Percentiles rank a stretch among this genome's conserved stretches.
Conservation (phyloP, 1,140 invertebrate genomes). For the Aphaenogaster rudis region DNA sequence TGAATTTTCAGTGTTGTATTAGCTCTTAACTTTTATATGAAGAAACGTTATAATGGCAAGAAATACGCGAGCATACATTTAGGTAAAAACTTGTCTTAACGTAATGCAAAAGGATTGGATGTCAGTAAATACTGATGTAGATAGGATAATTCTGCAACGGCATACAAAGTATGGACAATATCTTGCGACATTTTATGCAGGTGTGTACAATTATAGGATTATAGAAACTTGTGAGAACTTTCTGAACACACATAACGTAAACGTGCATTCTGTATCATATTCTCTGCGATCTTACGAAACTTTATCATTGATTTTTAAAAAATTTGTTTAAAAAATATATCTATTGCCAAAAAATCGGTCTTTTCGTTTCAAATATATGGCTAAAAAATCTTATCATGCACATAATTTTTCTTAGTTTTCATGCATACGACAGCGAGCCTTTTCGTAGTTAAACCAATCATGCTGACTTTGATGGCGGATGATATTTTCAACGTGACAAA, state of each 20-base stretch:
- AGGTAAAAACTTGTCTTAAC: conserved; percentile 20
- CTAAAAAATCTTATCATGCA: neutral
- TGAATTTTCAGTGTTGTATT: neutral
- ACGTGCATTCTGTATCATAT: neutral
- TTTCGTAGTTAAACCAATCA: neutral
- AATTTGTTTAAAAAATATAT: neutral
- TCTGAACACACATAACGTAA: neutral
- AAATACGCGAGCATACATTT: neutral
- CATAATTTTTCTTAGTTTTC: neutral
- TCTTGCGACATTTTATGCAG: conserved; percentile 4
- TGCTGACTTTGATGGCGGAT: neutral
- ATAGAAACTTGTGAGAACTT: neutral
- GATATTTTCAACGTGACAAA: neutral
- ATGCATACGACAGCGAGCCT: neutral
- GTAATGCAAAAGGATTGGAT: neutral
- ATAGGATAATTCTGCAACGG: conserved; percentile 5
- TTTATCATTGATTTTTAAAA: neutral
- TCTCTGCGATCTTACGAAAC: neutral
- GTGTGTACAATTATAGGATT: neutral
- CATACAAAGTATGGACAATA: neutral
- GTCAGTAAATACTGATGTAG: conserved; percentile 14
- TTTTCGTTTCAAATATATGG: neutral
- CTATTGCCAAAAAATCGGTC: neutral
- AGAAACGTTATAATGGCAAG: neutral
- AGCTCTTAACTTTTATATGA: neutral